phyloP scores from a whole-genome alignment of 2,888 invertebrate genomes.

The Endomychus coccineus region DNA sequence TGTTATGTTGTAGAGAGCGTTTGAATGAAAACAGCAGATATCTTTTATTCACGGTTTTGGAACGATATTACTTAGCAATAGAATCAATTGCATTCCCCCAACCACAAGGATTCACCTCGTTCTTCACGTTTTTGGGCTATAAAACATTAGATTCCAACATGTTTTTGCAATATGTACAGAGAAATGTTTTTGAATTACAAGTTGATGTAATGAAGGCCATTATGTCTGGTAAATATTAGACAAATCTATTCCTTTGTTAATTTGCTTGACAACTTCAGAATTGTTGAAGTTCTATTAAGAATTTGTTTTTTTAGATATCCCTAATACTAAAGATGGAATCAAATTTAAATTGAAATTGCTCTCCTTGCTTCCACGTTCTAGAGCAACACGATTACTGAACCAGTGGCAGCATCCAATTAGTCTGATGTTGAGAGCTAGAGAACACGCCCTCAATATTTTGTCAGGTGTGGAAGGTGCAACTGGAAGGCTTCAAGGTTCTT shows the following conservation, averaged over 20 bases:
- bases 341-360: constrained; percentile 66
- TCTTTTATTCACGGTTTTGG: constrained; percentile 69
- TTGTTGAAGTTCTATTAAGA: not conserved
- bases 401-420: constrained; percentile 73
- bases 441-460: constrained; percentile 73
- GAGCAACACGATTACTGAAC: constrained; percentile 69
- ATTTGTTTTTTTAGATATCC: constrained; percentile 41
- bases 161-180: constrained; percentile 77
- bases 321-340: constrained; percentile 50
- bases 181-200: constrained; percentile 79
- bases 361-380: constrained; percentile 65
- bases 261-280: not conserved
- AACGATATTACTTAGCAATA: constrained; percentile 72
- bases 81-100: constrained; percentile 75
- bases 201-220: constrained; percentile 82
- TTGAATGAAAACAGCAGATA: constrained; percentile 61
- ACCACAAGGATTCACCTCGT: constrained; percentile 82
- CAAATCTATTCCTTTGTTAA: not conserved
- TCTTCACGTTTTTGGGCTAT: constrained; percentile 81
- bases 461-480: constrained; percentile 57
- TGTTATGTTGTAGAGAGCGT: constrained; percentile 56
- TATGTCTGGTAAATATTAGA: constrained; percentile 59
- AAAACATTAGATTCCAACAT: constrained; percentile 66
- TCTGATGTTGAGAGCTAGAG: constrained; percentile 68
- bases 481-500: constrained; percentile 22